Percentiles rank a stretch among this genome's conserved stretches.
Evolutionary conservation across 1,140 invertebrate species (phyloP).

Genomic region (Lerema accius): DNA sequence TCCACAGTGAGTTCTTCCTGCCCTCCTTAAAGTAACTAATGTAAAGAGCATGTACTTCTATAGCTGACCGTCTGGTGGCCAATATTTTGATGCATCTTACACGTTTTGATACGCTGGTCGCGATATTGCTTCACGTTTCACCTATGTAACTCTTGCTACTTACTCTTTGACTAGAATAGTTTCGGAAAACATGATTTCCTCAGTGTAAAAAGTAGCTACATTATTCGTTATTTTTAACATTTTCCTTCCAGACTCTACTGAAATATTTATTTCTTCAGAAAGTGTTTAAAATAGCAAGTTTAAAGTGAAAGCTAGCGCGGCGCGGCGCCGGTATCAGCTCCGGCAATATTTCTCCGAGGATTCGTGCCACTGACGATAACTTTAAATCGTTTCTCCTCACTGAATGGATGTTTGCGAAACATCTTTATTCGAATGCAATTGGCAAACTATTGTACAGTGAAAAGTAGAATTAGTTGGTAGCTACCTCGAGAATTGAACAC

Average conservation of each 20-base stretch:
- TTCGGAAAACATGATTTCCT: too few relatives aligned
- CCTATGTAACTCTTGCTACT: too few relatives aligned
- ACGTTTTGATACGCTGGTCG: too few relatives aligned
- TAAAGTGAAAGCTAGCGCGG: constrained; percentile 27
- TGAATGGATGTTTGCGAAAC: constrained; percentile 32
- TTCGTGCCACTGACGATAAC: constrained; percentile 30
- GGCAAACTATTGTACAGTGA: constrained; percentile 24
- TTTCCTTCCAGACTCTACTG: not conserved
- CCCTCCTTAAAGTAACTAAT: too few relatives aligned
- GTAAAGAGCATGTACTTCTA: too few relatives aligned
- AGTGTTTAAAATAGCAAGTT: constrained; percentile 30
- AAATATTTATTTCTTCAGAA: constrained; percentile 11
- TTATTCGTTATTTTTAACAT: not conserved
- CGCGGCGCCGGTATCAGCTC: constrained; percentile 12
- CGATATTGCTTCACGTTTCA: too few relatives aligned
- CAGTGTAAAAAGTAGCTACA: too few relatives aligned
- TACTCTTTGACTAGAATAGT: too few relatives aligned
- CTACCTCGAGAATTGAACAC: constrained; percentile 11
- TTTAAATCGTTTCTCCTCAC: constrained; percentile 31
- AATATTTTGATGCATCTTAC: too few relatives aligned
- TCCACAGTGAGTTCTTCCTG: too few relatives aligned
- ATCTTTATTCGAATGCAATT: constrained; percentile 33
- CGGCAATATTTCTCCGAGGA: constrained; percentile 34
- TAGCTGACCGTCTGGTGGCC: too few relatives aligned
- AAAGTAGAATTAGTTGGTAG: constrained; percentile 11